Evolutionary conservation across 1,140 invertebrate species (phyloP), one percentile per base, ranked within the genome.

Genomic region (Platorchestia sp.): DNA sequence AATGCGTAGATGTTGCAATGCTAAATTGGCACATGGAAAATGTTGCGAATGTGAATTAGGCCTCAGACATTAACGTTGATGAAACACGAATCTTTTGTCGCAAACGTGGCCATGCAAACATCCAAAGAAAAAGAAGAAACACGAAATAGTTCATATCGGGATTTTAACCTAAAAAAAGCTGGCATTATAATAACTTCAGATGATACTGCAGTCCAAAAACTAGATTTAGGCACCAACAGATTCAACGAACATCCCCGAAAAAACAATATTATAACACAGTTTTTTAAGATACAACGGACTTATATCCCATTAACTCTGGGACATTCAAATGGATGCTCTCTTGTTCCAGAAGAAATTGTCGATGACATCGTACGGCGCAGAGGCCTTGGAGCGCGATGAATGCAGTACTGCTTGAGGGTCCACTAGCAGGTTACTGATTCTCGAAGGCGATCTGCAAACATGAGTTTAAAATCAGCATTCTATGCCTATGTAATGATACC

Each of bases 291-390:
- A 6, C 27, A 42, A 42, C 5, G 87, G 0, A 36, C 43, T 89
- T 5, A 42, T 16, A 89, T 89, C 10, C 6, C 41, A 89, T 43
- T 89, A 36, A 42, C 27, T 27, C 59, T 22, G 59, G 59, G 59
- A 75, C 42, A 36, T n/a, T 93, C 44, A 93, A 45, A 93, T 93
- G 14, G 91, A 93, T 16, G 91, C 91, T 47, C 91, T 93, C 45
- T 93, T 93, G 91, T 93, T 93, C 91, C 91, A 93, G 91, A 93
- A 93, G 36, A 93, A 93, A 47, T 93, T 93, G 45, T 93, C 91
- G 91, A 93, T 45, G 45, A 47, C 45, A 36, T 93, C 91, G 45
- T 93, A 93, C 43, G 91, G 91, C 19, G 3, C 43, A 7, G 91
- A 47, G 14, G 7, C 3, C 40, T 93, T 93, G n/a, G 43, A 16